Base-by-base conservation (phyloP, 2,113 vertebrate genomes). In the Aspidoscelis tigris region DNA sequence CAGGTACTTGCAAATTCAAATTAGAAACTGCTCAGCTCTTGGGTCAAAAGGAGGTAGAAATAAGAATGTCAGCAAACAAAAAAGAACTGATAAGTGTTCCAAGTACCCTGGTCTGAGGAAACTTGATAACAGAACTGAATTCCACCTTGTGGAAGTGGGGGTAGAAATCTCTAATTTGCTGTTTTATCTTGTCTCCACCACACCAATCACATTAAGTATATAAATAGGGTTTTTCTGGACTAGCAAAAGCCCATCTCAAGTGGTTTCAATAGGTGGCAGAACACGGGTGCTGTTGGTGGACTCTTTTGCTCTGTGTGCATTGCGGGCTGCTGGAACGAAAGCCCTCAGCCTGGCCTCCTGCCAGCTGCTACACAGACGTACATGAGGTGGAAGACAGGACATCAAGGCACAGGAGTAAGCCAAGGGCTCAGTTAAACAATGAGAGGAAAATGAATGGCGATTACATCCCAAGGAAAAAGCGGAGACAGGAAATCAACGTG, bases 391-490 rank as follows among this genome's bases (percentile, higher is more conserved):
- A 18, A 70, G 66, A 81, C 53, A 76, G 65, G 66, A 73, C 64
- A n/a, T 68, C 14, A 26, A 68, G 11, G n/a, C 53, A 33, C 9
- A 70, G 26, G 26, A 73, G 83, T 76, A 65, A 8, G 76, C 83
- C 43, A 64, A 70, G 73, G 12, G n/a, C 55, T 77, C 65, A 55
- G 79, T 24, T 33, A 22, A 81, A 86, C 84, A 76, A 81, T 71
- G 72, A 61, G 26, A 86, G 73, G 84, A 86, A 81, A 18, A 20
- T 7, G 73, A 72, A 5, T 26, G 50, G 74, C 65, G 64, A 81
- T 76, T 86, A 65, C 79, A 77, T 33, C 74, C 55, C 7, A 7
- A 77, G 44, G 75, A 78, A 77, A 53, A 78, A 16, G 33, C 12
- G 24, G 66, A n/a, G 75, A 78, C 47, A 77, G 79, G 84, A 76